Base-by-base conservation (phyloP, 1,140 invertebrate species). In the Bombus pascuorum region DNA sequence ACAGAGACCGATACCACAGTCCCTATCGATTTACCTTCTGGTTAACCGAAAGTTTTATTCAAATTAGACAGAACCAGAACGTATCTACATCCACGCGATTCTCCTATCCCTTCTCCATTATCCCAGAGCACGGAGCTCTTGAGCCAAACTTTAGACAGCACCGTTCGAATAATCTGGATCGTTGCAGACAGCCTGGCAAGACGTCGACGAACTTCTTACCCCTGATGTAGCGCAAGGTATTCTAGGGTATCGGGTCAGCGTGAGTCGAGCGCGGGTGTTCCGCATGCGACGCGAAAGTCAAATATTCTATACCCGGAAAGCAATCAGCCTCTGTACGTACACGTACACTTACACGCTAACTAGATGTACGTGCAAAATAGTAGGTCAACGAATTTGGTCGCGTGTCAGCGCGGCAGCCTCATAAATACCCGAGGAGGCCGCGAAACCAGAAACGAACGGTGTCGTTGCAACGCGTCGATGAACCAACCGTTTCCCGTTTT, bases 381-480 rank as follows among this genome's bases (percentile, higher is more conserved):
- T 84, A 84, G 81, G 86, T 87, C 81, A 78, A 87, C 81, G 81
- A 79, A 82, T 84, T 79, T 53, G n/a, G 75, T 87, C 82, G 81
- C 81, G 74, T 84, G 81, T 65, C 75, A n/a, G n/a, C 42, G 75
- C n/a, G 13, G 22, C 18, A 66, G 5, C 6, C 59, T 79, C 70
- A 74, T 87, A 87, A 87, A 87, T 79, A 79, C 44, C 13, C 15
- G 53, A 39, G 22, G 57, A 74, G 78, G 39, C n/a, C 70, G 34
- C 25, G 47, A n/a, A 22, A 25, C 32, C 18, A n/a, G 25, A 32
- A 42, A 18, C 42, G 59, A n/a, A 18, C 59, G 13, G 6, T 62
- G 9, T 62, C 59, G 59, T 59, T 59, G 25, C 57, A 59, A 28
- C 57, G 80, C 80, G 80, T 32, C 66, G 75, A 78, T 78, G 74